phyloP scores from a whole-genome alignment of 2,113 vertebrate genomes.

The Engystomops pustulosus region DNA sequence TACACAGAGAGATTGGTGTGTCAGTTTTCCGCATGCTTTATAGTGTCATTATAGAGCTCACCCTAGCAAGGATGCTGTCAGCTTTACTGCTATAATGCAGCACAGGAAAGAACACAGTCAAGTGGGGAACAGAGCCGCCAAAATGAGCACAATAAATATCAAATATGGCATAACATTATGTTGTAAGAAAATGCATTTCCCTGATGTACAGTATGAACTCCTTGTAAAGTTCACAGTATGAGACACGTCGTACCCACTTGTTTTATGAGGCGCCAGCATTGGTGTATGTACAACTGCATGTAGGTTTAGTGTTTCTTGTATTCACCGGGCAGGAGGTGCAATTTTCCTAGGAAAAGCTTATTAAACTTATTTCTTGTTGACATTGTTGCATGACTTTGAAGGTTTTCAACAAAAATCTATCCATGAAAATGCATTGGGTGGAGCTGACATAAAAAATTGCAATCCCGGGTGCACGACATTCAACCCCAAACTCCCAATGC shows the following conservation, averaged over 20 bases:
- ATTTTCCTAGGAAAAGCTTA: no score
- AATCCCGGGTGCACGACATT: no score
- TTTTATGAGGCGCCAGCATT: neutral
- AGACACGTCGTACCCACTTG: neutral
- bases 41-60: conserved; percentile 40
- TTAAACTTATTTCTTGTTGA: no score
- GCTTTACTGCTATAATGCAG: conserved; percentile 32
- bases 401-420: neutral
- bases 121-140: conserved; percentile 26
- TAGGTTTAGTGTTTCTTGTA: neutral
- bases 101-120: conserved; percentile 43
- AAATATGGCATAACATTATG: conserved; percentile 41
- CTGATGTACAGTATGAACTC: conserved; percentile 35
- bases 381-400: neutral
- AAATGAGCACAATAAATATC: conserved; percentile 52
- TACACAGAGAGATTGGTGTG: neutral
- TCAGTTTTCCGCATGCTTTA: conserved; percentile 9
- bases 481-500: no score
- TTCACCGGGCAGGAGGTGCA: neutral
- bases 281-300: conserved; percentile 7
- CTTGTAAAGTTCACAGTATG: conserved; percentile 24
- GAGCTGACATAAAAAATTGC: no score
- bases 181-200: conserved; percentile 25
- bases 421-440: no score
- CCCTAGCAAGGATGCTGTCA: conserved; percentile 22